Percentiles rank a stretch among this genome's conserved stretches.
These are phyloP conservation scores for Dynastes tityus DNA, from an alignment of 2,888 invertebrate species.

Conservation along the genomic window DNA sequence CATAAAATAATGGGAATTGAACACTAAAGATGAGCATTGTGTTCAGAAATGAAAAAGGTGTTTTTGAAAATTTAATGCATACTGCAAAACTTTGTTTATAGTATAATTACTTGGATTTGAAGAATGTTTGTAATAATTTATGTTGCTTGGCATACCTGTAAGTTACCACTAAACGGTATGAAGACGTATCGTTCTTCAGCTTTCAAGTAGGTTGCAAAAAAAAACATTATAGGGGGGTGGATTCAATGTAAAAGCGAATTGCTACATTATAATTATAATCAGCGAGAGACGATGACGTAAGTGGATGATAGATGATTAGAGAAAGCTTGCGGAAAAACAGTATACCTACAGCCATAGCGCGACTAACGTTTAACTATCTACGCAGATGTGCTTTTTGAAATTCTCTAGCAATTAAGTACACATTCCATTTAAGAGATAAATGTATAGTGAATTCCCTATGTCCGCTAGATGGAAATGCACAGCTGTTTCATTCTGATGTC, in stretches of 20 bases:
- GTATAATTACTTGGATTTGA: too few relatives aligned
- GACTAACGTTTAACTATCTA: not conserved
- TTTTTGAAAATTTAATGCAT: too few relatives aligned
- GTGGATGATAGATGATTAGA: too few relatives aligned
- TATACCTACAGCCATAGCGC: not conserved
- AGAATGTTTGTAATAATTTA: not conserved
- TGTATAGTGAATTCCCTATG: conserved; percentile 14
- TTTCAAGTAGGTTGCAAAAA: too few relatives aligned
- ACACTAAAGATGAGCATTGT: not conserved
- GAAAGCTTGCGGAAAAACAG: not conserved
- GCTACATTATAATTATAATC: too few relatives aligned
- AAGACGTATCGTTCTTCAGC: too few relatives aligned
- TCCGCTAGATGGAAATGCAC: conserved; percentile 14
- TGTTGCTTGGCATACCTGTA: too few relatives aligned
- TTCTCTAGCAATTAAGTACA: not conserved
- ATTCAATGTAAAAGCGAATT: too few relatives aligned
- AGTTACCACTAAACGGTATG: too few relatives aligned
- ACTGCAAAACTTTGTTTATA: too few relatives aligned
- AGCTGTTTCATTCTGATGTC: conserved; percentile 15
- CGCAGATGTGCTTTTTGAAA: not conserved
- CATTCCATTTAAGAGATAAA: conserved; percentile 15
- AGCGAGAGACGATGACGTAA: too few relatives aligned
- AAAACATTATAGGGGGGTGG: too few relatives aligned
- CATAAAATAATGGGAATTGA: not conserved
- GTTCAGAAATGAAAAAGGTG: not conserved